Percentiles rank a stretch among this genome's conserved stretches.
These are phyloP conservation scores for Passer domesticus DNA, from an alignment of 2,113 vertebrate genomes.

Conservation along the genomic window DNA sequence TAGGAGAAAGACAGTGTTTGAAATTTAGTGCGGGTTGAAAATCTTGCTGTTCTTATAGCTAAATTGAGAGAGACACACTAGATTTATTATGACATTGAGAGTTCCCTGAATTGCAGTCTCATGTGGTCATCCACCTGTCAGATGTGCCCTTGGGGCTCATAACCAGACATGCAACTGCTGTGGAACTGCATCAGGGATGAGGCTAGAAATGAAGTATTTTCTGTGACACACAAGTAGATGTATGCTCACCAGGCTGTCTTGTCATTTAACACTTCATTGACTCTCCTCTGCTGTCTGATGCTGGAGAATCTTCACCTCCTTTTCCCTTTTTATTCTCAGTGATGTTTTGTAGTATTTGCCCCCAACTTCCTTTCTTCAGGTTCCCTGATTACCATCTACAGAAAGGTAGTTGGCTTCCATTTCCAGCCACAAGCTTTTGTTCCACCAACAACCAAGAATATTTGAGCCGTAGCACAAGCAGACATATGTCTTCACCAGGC, in stretches of 20 bases:
- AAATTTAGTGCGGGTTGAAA: background rate
- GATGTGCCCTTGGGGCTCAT: background rate
- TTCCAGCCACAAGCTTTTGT: constrained; percentile 74
- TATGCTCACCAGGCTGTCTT: background rate
- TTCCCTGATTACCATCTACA: constrained; percentile 75
- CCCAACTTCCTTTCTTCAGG: constrained; percentile 78
- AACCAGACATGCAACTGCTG: background rate
- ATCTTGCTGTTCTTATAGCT: background rate
- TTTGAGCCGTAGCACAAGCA: constrained; percentile 69
- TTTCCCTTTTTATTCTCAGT: constrained; percentile 65
- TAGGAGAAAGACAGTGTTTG: background rate
- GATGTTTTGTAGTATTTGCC: constrained; percentile 82
- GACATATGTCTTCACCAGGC: constrained; percentile 73
- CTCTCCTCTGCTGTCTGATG: background rate
- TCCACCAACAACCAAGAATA: constrained; percentile 52
- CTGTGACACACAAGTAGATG: background rate
- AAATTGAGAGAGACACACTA: background rate
- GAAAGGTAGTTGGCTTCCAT: constrained; percentile 76
- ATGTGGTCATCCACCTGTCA: background rate
- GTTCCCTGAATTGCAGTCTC: background rate
- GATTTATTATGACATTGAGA: background rate
- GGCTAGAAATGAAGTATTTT: background rate
- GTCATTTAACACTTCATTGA: background rate
- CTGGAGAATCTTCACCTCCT: background rate
- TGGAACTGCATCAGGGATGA: background rate